Evolutionary conservation across 2,888 invertebrate genomes (phyloP), one percentile per base, ranked within the genome.

Genomic region (Drosophila recens): DNA sequence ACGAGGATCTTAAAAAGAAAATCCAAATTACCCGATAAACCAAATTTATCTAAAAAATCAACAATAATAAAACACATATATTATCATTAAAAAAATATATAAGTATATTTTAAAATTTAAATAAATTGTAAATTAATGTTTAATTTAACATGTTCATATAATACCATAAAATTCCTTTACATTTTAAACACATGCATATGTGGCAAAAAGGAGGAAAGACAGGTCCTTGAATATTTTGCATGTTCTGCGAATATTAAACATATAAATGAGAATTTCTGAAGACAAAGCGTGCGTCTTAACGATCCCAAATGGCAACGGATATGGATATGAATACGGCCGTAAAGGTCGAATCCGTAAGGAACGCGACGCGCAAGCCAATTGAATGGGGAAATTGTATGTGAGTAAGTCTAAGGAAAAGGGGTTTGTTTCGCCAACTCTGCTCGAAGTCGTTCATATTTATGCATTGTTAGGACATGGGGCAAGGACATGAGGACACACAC

Each of bases 401-500:
- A 15, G 58, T 17, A 13, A 45, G 57, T 10, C 10, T 17, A 36
- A 46, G 43, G 33, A 62, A 72, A 78, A 78, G 66, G 66, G 62
- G 51, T 74, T 65, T 54, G 51, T 53, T 58, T 49, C 40, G 40
- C 63, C 66, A 63, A 49, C 49, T 59, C 45, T 34, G 17, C 17
- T 57, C 57, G 38, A 67, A 51, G 75, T 78, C 82, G 72, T 87
- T 85, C 79, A 86, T 85, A 80, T 85, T 88, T 80, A 85, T 86
- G 76, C 57, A 58, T 59, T 68, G 54, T 59, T 54, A 72, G 82
- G 79, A 83, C 78, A 67, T 63, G 71, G 80, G 75, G 80, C 81
- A 67, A 72, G 82, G 79, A 83, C 78, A 67, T 61, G 71, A 68
- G 80, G 75, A 82, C 81, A 69, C 69, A 70, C 82, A 73, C 71